These are phyloP conservation scores for Thymelicus lineola DNA, from an alignment of 2,888 invertebrate species.

Conservation along the genomic window DNA sequence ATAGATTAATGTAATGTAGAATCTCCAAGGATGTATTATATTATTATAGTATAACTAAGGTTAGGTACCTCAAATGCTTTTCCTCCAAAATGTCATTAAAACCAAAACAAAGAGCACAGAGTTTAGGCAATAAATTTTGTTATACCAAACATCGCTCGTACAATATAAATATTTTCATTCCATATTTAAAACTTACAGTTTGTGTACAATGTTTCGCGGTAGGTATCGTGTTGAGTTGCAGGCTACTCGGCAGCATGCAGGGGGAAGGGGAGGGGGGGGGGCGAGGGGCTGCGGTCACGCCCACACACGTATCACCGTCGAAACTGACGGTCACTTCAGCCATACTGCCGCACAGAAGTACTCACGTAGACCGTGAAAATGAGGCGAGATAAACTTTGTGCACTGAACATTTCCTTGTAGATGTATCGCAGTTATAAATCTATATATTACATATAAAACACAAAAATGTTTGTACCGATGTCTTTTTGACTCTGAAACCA, in stretches of 20 bases:
- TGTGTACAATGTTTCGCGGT: conserved; percentile 14
- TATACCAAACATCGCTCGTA: not conserved
- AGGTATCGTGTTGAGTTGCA: conserved; percentile 27
- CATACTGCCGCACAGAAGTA: conserved; percentile 37
- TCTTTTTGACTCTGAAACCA: too few relatives aligned
- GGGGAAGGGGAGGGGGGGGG: conserved; percentile 28
- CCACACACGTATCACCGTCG: conserved; percentile 58
- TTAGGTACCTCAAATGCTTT: not conserved
- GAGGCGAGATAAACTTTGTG: conserved; percentile 17
- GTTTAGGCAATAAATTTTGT: not conserved
- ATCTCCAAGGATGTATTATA: not conserved
- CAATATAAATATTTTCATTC: conserved; percentile 3
- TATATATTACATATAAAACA: too few relatives aligned
- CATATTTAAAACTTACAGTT: conserved; percentile 7
- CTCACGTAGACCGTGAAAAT: conserved; percentile 31
- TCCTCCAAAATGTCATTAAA: not conserved
- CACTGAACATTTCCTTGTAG: not conserved
- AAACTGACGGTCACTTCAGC: conserved; percentile 47
- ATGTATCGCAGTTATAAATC: too few relatives aligned
- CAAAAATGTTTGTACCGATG: too few relatives aligned
- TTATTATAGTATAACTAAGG: not conserved
- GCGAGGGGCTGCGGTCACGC: conserved; percentile 53
- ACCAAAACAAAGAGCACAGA: not conserved
- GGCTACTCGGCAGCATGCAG: conserved; percentile 11
- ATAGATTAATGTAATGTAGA: not conserved